phyloP scores from a whole-genome alignment of 2,888 invertebrate genomes.

The Drosophila meridiana region DNA sequence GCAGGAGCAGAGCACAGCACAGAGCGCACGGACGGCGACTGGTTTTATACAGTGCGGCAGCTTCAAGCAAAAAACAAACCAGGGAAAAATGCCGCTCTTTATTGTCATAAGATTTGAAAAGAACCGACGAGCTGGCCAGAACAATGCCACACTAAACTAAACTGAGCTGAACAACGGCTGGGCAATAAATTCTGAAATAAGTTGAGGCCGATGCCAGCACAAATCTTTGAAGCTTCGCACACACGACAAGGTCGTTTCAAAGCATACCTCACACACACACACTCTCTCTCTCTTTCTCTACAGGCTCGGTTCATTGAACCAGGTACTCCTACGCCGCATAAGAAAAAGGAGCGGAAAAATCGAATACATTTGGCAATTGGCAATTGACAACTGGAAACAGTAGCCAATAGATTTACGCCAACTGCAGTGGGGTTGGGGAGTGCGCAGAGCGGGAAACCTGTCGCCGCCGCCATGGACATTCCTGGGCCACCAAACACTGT shows the following conservation, averaged over 20 bases:
- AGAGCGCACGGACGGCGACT: conserved; percentile 48
- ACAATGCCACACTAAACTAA: conserved; percentile 80
- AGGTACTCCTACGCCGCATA: conserved; percentile 62
- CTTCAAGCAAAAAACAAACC: conserved; percentile 48
- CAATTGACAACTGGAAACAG: conserved; percentile 61
- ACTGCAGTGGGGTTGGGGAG: conserved; percentile 49
- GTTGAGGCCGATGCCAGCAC: conserved; percentile 47
- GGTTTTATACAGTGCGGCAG: conserved; percentile 64
- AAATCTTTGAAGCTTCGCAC: conserved; percentile 33
- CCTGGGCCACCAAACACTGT: conserved; percentile 47
- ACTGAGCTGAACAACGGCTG: conserved; percentile 34
- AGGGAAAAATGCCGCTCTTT: conserved; percentile 60
- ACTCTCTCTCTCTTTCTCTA: neutral
- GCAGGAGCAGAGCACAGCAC: conserved; percentile 57
- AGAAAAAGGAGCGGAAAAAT: conserved; percentile 15
- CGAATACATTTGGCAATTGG: conserved; percentile 53
- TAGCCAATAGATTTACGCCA: conserved; percentile 69
- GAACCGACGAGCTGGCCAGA: conserved; percentile 61
- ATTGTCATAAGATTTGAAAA: conserved; percentile 75
- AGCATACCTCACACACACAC: neutral
- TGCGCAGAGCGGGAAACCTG: conserved; percentile 61
- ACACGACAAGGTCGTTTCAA: conserved; percentile 66
- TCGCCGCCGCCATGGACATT: conserved; percentile 69
- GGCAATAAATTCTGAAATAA: conserved; percentile 69
- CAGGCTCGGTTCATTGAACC: conserved; percentile 64